Conservation (phyloP, 2,113 vertebrate genomes). For the Gymnogyps californianus region DNA sequence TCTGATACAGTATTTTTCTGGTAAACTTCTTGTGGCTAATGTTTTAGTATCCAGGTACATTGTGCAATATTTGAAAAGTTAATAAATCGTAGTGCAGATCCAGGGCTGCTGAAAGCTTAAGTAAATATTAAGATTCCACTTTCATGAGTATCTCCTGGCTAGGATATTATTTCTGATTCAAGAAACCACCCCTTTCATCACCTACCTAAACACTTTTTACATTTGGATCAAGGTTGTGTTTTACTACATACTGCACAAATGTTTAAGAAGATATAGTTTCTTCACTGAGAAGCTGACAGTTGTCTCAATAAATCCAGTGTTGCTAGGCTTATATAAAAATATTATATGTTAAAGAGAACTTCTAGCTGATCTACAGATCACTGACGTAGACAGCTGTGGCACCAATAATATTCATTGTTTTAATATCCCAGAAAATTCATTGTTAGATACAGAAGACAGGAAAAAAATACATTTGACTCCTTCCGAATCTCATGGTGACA, state of each 20-base stretch:
- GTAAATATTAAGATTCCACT: slow-evolving; percentile 43
- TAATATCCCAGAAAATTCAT: background rate
- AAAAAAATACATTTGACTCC: background rate
- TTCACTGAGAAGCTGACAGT: background rate
- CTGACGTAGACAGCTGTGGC: background rate
- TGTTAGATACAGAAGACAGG: background rate
- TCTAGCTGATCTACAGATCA: background rate
- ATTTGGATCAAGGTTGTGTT: slow-evolving; percentile 35
- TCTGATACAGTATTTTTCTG: background rate
- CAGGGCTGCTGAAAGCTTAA: background rate
- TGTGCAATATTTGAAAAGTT: background rate
- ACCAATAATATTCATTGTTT: background rate
- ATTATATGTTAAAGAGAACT: background rate
- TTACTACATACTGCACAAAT: background rate
- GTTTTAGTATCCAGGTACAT: background rate
- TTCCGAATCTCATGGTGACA: background rate
- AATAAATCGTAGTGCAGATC: background rate
- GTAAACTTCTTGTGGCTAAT: background rate
- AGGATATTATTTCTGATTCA: slow-evolving; percentile 21
- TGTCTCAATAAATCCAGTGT: background rate
- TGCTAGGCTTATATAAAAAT: background rate
- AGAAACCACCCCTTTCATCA: slow-evolving; percentile 23
- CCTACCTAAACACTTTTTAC: slow-evolving; percentile 13
- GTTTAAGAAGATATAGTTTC: background rate
- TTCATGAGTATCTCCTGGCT: background rate